Conservation (phyloP, 2,888 invertebrate genomes). For the Harpalus rufipes region DNA sequence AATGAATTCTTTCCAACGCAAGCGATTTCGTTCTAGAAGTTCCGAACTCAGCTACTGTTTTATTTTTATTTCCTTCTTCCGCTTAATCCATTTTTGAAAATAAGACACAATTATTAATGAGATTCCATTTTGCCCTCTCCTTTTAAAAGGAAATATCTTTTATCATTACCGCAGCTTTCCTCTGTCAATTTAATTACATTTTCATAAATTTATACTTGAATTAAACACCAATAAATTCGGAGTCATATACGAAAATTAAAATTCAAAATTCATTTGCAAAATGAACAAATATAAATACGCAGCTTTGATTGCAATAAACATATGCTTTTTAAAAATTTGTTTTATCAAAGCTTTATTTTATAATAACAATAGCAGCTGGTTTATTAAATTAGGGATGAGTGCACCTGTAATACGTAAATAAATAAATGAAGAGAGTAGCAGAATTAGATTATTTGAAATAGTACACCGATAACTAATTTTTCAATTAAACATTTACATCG, state of each 20-base stretch:
- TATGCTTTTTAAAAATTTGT: too few relatives aligned
- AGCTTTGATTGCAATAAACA: neutral
- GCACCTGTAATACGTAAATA: too few relatives aligned
- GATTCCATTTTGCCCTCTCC: slow-evolving; percentile 24
- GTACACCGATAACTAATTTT: too few relatives aligned
- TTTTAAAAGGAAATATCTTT: slow-evolving; percentile 25
- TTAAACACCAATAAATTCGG: neutral
- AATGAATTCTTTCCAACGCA: slow-evolving; percentile 36
- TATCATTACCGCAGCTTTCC: neutral
- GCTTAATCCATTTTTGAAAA: slow-evolving; percentile 44
- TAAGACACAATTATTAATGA: slow-evolving; percentile 51
- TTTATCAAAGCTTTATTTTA: too few relatives aligned
- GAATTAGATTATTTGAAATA: too few relatives aligned
- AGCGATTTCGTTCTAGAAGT: slow-evolving; percentile 24
- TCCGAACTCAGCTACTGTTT: slow-evolving; percentile 14
- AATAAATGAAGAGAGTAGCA: too few relatives aligned
- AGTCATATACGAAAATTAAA: slow-evolving; percentile 1
- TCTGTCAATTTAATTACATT: neutral
- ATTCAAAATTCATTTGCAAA: neutral
- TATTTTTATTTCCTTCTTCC: slow-evolving; percentile 35
- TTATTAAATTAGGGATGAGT: too few relatives aligned
- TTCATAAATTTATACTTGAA: neutral
- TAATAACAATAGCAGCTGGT: too few relatives aligned
- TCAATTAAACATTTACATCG: too few relatives aligned
- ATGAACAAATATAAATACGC: neutral